phyloP scores from a whole-genome alignment of 2,113 vertebrate genomes.

The Rhineura floridana region DNA sequence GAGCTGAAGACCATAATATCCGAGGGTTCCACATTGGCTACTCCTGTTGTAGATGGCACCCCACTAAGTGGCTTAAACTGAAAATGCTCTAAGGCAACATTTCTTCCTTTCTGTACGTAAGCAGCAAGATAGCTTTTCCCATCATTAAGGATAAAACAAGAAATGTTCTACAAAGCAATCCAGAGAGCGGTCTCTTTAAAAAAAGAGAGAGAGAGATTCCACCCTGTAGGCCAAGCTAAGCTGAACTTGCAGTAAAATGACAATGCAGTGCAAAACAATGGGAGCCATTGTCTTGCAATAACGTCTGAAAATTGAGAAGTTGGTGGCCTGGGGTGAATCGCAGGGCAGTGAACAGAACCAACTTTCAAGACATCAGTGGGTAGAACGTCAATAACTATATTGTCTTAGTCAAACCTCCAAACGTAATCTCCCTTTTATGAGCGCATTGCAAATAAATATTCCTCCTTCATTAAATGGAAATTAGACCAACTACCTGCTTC shows the following conservation, averaged over 20 bases:
- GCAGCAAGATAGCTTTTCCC: neutral
- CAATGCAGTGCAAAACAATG: conserved; percentile 61
- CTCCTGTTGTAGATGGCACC: neutral
- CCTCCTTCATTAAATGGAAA: conserved; percentile 29
- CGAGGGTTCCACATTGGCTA: too few species aligned
- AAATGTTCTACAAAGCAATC: conserved; percentile 29
- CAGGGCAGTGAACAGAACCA: conserved; percentile 63
- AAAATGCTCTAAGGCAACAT: conserved; percentile 13
- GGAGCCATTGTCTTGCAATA: conserved; percentile 63
- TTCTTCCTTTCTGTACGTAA: conserved; percentile 38
- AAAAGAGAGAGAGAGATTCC: conserved; percentile 23
- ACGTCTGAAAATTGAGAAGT: conserved; percentile 71
- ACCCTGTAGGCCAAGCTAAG: conserved; percentile 18
- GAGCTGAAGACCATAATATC: too few species aligned
- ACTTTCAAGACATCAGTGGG: conserved; percentile 60
- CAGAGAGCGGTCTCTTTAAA: neutral
- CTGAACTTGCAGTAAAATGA: conserved; percentile 53
- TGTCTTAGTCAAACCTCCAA: conserved; percentile 62
- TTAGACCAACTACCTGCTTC: conserved; percentile 35
- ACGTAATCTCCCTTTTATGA: conserved; percentile 61
- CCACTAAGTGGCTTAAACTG: conserved; percentile 27
- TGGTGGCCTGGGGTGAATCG: conserved; percentile 68
- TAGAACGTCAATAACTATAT: conserved; percentile 53
- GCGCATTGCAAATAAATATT: conserved; percentile 60
- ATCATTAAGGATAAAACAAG: conserved; percentile 42